Base-by-base conservation (phyloP, 2,113 vertebrate genomes). In the Laterallus jamaicensis region DNA sequence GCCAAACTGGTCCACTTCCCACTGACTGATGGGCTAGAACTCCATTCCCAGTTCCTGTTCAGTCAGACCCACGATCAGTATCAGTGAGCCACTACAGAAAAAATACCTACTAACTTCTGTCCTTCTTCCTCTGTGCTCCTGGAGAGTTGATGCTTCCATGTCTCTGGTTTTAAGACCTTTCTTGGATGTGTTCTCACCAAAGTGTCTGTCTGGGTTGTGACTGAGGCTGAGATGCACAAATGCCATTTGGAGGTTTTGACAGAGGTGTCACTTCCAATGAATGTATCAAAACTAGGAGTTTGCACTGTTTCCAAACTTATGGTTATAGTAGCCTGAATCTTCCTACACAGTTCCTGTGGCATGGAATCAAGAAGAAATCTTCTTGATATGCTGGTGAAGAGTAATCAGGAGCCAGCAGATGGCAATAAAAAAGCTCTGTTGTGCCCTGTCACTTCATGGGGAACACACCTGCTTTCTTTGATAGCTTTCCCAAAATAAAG, bases 381-480 rank as follows among this genome's bases (percentile, higher is more conserved):
- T 52, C 32, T 31, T 68, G 25, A 26, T 44, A 20, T 21, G 44
- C 28, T 26, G 4, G 7, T 67, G 28, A 84, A 79, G 42, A 59
- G 25, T 47, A 49, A 39, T 55, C 66, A 71, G 39, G 28, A 78
- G 12, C 17, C 64, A 93, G 66, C 1, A 73, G 49, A 39, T 68
- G 24, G 28, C 17, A 70, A 39, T 42, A 35, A 63, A 42, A 37
- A 39, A n/a, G 20, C 83, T 88, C 40, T 81, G 8, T 44, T 91
- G 42, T 85, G 19, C 47, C 71, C 20, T 82, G 35, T 71, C 18
- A 60, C 29, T 83, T 86, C 26, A 8, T 39, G 39, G 58, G 13
- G 89, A 91, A 88, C 78, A 89, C 80, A 96, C 93, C 91, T 92
- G n/a, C 37, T 74, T 68, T 84, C 90, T 92, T 83, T 77, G 68